Percentiles rank a stretch among this genome's conserved stretches.
phyloP scores from a whole-genome alignment of 2,888 invertebrate genomes.

The Cataglyphis rosenhaueri region DNA sequence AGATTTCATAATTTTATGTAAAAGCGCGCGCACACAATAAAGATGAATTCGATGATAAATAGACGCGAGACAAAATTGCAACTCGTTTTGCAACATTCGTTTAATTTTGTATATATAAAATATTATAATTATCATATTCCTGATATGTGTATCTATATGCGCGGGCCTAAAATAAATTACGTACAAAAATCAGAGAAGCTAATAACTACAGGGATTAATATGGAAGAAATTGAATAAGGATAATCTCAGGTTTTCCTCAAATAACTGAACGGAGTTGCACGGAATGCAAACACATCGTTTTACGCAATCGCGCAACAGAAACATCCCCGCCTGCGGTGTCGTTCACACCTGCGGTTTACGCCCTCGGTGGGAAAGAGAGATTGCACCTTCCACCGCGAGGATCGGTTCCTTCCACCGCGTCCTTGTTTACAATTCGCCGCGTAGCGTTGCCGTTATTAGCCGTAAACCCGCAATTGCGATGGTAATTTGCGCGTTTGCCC shows the following conservation, averaged over 20 bases:
- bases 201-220: not conserved
- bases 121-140: not conserved
- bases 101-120: not conserved
- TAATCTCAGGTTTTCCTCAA: not conserved
- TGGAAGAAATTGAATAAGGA: not conserved
- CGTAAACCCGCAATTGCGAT: constrained; percentile 76
- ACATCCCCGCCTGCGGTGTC: constrained; percentile 52
- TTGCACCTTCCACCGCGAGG: constrained; percentile 54
- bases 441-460: constrained; percentile 77
- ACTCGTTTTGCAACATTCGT: not conserved
- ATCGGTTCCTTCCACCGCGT: constrained; percentile 62
- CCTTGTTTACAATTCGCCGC: constrained; percentile 78
- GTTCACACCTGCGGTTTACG: constrained; percentile 67
- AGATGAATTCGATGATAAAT: constrained; percentile 31
- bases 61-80: constrained; percentile 15
- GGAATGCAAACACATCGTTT: constrained; percentile 55
- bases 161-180: not conserved
- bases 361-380: constrained; percentile 74
- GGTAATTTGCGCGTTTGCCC: constrained; percentile 76
- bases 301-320: constrained; percentile 75
- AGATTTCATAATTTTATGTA: constrained; percentile 50
- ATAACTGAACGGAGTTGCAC: not conserved
- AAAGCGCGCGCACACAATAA: constrained; percentile 9
- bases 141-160: not conserved
- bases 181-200: not conserved